These are phyloP conservation scores for Trachelipus rathkii DNA, from an alignment of 1,140 invertebrate species.

Conservation along the genomic window DNA sequence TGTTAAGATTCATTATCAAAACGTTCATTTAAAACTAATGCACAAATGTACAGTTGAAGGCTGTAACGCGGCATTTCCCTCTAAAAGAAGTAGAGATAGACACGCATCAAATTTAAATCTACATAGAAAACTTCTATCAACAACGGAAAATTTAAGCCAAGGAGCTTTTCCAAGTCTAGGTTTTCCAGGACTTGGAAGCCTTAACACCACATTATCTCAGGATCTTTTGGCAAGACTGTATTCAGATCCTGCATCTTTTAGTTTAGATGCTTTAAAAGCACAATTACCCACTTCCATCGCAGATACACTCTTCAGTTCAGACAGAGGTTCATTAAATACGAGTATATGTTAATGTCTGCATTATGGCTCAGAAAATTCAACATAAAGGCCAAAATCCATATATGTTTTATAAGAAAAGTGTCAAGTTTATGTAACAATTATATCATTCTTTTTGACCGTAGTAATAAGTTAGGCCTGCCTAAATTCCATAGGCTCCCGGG, in stretches of 20 bases:
- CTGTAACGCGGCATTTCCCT: slow-evolving; percentile 94
- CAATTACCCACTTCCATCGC: slow-evolving; percentile 47
- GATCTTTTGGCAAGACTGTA: slow-evolving; percentile 78
- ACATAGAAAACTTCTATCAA: slow-evolving; percentile 80
- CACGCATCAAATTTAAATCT: slow-evolving; percentile 89
- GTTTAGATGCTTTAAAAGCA: slow-evolving; percentile 57
- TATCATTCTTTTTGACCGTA: no score
- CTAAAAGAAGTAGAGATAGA: slow-evolving; percentile 83
- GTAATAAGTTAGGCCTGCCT: no score
- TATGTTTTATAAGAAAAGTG: no score
- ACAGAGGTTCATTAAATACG: slow-evolving; percentile 16
- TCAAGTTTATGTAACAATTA: no score
- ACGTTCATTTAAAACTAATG: slow-evolving; percentile 91
- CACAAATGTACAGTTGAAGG: slow-evolving; percentile 93
- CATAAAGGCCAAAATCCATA: no score
- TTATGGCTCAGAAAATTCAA: no score
- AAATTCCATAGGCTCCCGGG: no score
- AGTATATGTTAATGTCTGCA: no score
- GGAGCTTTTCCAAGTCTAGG: slow-evolving; percentile 32
- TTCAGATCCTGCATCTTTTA: slow-evolving; percentile 61
- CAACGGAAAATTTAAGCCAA: slow-evolving; percentile 52
- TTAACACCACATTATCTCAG: slow-evolving; percentile 59
- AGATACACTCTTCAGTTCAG: slow-evolving; percentile 45
- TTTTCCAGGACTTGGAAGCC: slow-evolving; percentile 52
- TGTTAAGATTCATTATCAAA: slow-evolving; percentile 93